These are phyloP conservation scores for Campopleginae sp. DNA, from an alignment of 2,888 invertebrate species.

Conservation along the genomic window DNA sequence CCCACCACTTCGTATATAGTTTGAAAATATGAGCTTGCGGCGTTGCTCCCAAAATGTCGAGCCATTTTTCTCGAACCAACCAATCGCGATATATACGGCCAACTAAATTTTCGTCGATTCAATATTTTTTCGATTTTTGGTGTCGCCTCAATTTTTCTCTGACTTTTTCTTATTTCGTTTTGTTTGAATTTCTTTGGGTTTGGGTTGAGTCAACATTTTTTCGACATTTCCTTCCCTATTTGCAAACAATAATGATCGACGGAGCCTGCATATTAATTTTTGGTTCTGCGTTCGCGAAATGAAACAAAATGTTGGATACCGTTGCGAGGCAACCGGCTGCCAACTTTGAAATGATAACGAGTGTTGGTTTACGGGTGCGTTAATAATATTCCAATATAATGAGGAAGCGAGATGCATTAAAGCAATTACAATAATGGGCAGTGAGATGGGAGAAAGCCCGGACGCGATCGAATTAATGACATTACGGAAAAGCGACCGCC, in stretches of 20 bases:
- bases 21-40: background rate
- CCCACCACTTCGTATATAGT: background rate
- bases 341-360: no score
- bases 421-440: slow-evolving; percentile 69
- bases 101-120: no score
- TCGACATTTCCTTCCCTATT: no score
- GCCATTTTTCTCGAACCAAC: background rate
- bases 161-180: no score
- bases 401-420: slow-evolving; percentile 68
- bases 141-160: no score
- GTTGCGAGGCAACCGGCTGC: no score
- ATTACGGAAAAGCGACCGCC: slow-evolving; percentile 66
- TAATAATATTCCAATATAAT: slow-evolving; percentile 45
- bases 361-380: background rate
- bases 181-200: no score
- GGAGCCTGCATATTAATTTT: no score
- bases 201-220: no score
- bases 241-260: background rate
- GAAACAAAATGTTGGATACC: background rate
- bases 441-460: slow-evolving; percentile 62
- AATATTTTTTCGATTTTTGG: no score
- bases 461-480: slow-evolving; percentile 69
- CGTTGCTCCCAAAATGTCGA: background rate
- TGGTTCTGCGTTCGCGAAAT: no score
- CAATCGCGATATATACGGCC: no score